A percentile compares a stretch with the other conserved stretches of the same genome.
phyloP scores from a whole-genome alignment of 2,888 invertebrate genomes.

The Tipula lateralis region DNA sequence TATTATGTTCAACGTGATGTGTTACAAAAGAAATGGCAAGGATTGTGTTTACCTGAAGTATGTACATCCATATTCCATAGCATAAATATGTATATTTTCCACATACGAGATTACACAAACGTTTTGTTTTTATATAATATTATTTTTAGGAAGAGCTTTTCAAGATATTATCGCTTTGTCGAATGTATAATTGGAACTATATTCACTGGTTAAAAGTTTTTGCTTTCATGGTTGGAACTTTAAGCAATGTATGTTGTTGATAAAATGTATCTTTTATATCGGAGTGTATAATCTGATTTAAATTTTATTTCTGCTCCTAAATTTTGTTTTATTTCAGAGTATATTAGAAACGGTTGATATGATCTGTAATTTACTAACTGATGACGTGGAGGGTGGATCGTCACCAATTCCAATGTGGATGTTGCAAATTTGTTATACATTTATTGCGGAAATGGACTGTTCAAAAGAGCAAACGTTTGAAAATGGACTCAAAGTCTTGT shows the following conservation, averaged over 20 bases:
- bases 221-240: slow-evolving; percentile 64
- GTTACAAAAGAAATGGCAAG: slow-evolving; percentile 46
- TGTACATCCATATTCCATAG: slow-evolving; percentile 15
- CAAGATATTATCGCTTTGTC: slow-evolving; percentile 65
- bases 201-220: slow-evolving; percentile 71
- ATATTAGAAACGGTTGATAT: slow-evolving; percentile 73
- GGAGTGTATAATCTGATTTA: no score
- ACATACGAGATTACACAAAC: neutral
- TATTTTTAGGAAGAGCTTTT: slow-evolving; percentile 42
- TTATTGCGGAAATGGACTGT: slow-evolving; percentile 54
- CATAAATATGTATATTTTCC: neutral
- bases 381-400: slow-evolving; percentile 78
- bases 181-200: slow-evolving; percentile 44
- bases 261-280: slow-evolving; percentile 21
- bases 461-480: slow-evolving; percentile 37
- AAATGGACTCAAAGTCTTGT: slow-evolving; percentile 38
- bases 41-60: slow-evolving; percentile 42
- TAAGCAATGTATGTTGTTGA: slow-evolving; percentile 55
- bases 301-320: no score
- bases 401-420: slow-evolving; percentile 63
- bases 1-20: slow-evolving; percentile 40
- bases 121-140: neutral
- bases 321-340: slow-evolving; percentile 54
- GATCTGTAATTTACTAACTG: slow-evolving; percentile 74
- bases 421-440: slow-evolving; percentile 58